A percentile compares a stretch with the other conserved stretches of the same genome.
Conservation (phyloP, 2,113 vertebrate species). For the Gasterosteus aculeatus region DNA sequence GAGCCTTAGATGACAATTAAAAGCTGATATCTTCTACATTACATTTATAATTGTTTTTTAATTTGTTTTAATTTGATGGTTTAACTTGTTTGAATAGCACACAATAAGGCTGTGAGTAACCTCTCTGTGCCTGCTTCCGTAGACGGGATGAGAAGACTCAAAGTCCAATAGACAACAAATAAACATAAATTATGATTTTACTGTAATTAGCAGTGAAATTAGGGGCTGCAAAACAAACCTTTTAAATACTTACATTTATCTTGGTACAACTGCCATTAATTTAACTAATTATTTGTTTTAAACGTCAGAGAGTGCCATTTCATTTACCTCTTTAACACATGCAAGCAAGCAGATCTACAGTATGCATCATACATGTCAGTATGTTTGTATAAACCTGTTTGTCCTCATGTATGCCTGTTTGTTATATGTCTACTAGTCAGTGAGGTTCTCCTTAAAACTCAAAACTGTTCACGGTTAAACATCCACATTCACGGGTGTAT, state of each 20-base stretch:
- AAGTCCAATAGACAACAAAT: not conserved
- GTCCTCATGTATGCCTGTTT: conserved; percentile 31
- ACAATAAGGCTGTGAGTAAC: not conserved
- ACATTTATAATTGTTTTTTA: conserved; percentile 1
- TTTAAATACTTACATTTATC: not conserved
- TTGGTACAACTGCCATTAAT: not conserved
- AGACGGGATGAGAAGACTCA: conserved; percentile 12
- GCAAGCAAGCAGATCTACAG: conserved; percentile 83
- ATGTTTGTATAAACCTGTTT: conserved; percentile 4
- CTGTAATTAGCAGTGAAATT: not conserved
- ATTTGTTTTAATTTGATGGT: not conserved
- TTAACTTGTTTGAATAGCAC: not conserved
- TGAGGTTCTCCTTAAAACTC: conserved; percentile 1
- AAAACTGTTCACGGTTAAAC: not conserved
- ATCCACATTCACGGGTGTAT: conserved; percentile 7
- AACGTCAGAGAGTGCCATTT: conserved; percentile 16
- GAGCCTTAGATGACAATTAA: not conserved
- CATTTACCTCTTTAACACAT: conserved; percentile 70
- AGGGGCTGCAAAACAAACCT: conserved; percentile 4
- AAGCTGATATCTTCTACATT: not conserved
- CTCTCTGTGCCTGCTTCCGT: not conserved
- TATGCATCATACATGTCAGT: conserved; percentile 49
- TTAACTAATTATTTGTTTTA: not conserved
- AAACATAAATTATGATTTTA: not conserved
- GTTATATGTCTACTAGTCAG: not conserved